These are phyloP conservation scores for Trachops cirrhosus DNA, from an alignment of 2,797 vertebrate genomes.

Conservation along the genomic window DNA sequence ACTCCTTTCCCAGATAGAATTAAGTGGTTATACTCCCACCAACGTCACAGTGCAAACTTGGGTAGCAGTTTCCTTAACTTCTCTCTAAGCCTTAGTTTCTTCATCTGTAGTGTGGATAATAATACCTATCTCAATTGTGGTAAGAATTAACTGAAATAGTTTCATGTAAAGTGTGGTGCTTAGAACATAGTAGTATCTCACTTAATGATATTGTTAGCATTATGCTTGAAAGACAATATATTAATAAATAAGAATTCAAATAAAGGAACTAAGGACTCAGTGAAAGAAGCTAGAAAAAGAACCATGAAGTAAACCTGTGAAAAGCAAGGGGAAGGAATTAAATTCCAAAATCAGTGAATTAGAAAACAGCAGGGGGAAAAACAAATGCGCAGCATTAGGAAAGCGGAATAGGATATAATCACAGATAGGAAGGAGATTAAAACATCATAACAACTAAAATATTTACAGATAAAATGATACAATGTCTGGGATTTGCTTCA, in stretches of 20 bases:
- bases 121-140: not conserved
- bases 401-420: conserved; percentile 57
- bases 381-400: conserved; percentile 40
- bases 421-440: conserved; percentile 53
- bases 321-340: conserved; percentile 50
- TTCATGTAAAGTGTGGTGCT: not conserved
- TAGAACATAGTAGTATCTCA: conserved; percentile 45
- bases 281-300: conserved; percentile 42
- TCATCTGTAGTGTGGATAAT: conserved; percentile 5
- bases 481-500: conserved; percentile 53
- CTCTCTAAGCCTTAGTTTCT: conserved; percentile 12
- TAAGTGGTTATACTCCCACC: not conserved
- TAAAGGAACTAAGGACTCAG: not conserved
- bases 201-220: not conserved
- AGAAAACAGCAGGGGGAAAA: not conserved
- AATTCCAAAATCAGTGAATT: conserved; percentile 60
- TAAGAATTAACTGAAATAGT: conserved; percentile 47
- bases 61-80: not conserved
- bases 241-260: conserved; percentile 46
- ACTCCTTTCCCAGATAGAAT: not conserved
- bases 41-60: not conserved
- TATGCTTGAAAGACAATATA: conserved; percentile 18
- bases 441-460: conserved; percentile 56
- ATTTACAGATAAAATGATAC: conserved; percentile 57
- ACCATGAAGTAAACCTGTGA: conserved; percentile 34